Conservation (phyloP, 2,113 vertebrate species). For the Oncorhynchus mykiss region DNA sequence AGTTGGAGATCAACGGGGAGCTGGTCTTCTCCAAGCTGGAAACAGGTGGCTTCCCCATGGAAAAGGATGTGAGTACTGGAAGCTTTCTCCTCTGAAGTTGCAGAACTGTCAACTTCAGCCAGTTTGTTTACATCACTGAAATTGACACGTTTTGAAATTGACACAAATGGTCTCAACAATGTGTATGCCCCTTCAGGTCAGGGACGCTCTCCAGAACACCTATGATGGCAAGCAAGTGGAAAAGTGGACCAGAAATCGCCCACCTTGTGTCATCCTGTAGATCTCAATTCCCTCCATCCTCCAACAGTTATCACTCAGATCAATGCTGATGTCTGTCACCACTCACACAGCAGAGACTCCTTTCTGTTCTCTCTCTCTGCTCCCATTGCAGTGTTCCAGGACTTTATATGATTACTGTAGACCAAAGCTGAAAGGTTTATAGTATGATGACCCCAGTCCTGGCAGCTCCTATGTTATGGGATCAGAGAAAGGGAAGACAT, state of each 20-base stretch:
- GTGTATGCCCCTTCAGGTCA: slow-evolving; percentile 70
- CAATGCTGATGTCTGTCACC: slow-evolving; percentile 3
- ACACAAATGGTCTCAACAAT: too few species aligned
- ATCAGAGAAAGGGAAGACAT: slow-evolving; percentile 30
- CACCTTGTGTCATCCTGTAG: slow-evolving; percentile 89
- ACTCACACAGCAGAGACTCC: neutral
- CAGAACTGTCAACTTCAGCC: neutral
- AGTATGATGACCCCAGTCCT: slow-evolving; percentile 64
- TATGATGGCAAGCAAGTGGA: slow-evolving; percentile 79
- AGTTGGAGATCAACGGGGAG: slow-evolving; percentile 88
- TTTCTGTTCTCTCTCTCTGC: slow-evolving; percentile 34
- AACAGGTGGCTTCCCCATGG: slow-evolving; percentile 86
- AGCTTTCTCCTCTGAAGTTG: neutral
- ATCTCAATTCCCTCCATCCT: slow-evolving; percentile 28
- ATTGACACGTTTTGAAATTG: neutral
- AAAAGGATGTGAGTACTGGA: slow-evolving; percentile 75
- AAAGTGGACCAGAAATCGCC: slow-evolving; percentile 88
- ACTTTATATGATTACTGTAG: slow-evolving; percentile 67
- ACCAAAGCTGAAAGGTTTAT: slow-evolving; percentile 52
- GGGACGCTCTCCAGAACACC: slow-evolving; percentile 79
- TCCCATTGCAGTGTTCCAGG: slow-evolving; percentile 36
- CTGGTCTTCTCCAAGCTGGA: slow-evolving; percentile 93
- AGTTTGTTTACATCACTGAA: neutral
- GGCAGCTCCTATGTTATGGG: slow-evolving; percentile 12
- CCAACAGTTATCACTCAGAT: slow-evolving; percentile 28